A percentile compares a stretch with the other conserved stretches of the same genome.
Evolutionary conservation across 2,888 invertebrate species (phyloP).

Genomic region (Drosophila quasianomalipes): DNA sequence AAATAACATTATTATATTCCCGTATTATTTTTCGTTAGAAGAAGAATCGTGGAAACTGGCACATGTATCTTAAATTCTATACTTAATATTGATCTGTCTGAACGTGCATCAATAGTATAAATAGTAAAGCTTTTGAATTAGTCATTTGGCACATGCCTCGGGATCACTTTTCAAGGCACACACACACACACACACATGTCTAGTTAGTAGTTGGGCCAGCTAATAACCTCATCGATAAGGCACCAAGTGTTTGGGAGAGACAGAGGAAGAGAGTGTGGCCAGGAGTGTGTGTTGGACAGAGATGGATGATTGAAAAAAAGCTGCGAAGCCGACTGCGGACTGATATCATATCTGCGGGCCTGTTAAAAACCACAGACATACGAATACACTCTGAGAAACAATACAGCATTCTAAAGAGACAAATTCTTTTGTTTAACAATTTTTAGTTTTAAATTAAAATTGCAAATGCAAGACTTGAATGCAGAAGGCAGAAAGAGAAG

Average conservation of each 20-base stretch:
- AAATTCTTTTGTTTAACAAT: neutral
- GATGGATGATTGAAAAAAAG: slow-evolving; percentile 12
- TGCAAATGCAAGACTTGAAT: neutral
- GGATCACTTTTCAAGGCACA: slow-evolving; percentile 34
- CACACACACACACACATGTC: slow-evolving; percentile 2
- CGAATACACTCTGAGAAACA: neutral
- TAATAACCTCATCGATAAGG: slow-evolving; percentile 61
- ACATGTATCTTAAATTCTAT: slow-evolving; percentile 1
- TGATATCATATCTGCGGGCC: slow-evolving; percentile 51
- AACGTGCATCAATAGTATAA: neutral
- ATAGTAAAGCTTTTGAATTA: neutral
- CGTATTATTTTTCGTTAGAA: neutral
- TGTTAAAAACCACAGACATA: slow-evolving; percentile 19
- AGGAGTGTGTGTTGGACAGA: slow-evolving; percentile 6
- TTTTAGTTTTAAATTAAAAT: neutral
- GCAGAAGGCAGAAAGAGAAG: too few species aligned
- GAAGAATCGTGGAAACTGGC: slow-evolving; percentile 14
- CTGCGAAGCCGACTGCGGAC: slow-evolving; percentile 35
- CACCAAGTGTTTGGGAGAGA: slow-evolving; percentile 23
- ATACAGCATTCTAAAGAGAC: neutral
- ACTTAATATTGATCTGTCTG: slow-evolving; percentile 7
- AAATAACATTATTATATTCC: neutral
- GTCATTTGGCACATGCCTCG: slow-evolving; percentile 5
- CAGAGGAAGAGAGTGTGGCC: neutral
- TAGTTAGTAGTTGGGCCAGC: slow-evolving; percentile 40